A percentile compares a stretch with the other conserved stretches of the same genome.
phyloP scores from a whole-genome alignment of 2,113 vertebrate species.

The Toxotes chatareus region DNA sequence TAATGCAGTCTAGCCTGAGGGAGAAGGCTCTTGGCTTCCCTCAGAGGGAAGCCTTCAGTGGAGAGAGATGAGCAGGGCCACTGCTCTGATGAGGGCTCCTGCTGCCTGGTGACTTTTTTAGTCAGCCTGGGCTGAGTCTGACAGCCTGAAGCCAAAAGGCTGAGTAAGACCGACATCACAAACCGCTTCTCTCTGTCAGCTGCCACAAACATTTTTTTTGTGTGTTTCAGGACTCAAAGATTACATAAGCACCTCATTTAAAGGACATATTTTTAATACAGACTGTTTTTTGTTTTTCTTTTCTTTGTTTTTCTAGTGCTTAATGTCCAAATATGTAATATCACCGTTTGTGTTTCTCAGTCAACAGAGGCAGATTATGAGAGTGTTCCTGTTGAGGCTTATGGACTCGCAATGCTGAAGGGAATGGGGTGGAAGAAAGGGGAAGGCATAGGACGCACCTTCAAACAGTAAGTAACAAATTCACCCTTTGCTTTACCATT shows the following conservation, averaged over 20 bases:
- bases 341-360: conserved; percentile 64
- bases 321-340: conserved; percentile 12
- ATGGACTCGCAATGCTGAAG: conserved; percentile 91
- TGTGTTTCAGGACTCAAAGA: conserved; percentile 40
- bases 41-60: conserved; percentile 58
- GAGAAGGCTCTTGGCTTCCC: conserved; percentile 27
- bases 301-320: conserved; percentile 4
- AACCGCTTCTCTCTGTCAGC: conserved; percentile 51
- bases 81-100: conserved; percentile 42
- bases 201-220: conserved; percentile 12
- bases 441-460: conserved; percentile 91
- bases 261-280: neutral
- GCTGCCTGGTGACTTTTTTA: conserved; percentile 57
- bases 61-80: conserved; percentile 38
- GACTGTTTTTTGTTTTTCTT: conserved; percentile 7
- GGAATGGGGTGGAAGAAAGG: conserved; percentile 93
- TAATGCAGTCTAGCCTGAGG: conserved; percentile 38
- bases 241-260: conserved; percentile 51
- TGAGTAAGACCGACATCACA: conserved; percentile 63
- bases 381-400: conserved; percentile 88
- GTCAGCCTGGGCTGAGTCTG: conserved; percentile 52
- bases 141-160: conserved; percentile 65
- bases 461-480: conserved; percentile 87
- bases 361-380: conserved; percentile 91
- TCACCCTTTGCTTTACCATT: neutral